A percentile compares a stretch with the other conserved stretches of the same genome.
Conservation (phyloP, 2,797 vertebrate genomes). For the Dermochelys coriacea region DNA sequence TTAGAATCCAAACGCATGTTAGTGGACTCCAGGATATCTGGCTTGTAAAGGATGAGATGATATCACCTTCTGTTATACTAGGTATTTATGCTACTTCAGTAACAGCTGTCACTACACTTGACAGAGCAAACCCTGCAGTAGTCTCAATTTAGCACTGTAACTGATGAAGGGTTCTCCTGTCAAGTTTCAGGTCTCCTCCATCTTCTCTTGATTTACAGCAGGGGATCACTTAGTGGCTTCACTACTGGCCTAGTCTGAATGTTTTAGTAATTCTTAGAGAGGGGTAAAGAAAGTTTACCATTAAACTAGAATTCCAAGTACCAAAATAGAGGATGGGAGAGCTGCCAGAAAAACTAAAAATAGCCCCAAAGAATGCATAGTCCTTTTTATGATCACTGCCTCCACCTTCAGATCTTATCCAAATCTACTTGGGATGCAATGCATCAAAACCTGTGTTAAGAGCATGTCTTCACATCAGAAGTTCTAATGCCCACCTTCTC, state of each 20-base stretch:
- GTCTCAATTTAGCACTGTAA: conserved; percentile 11
- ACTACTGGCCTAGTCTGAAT: neutral
- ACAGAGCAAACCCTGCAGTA: neutral
- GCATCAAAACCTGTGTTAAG: neutral
- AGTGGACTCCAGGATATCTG: neutral
- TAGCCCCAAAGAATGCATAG: neutral
- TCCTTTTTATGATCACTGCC: neutral
- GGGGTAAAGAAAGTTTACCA: neutral
- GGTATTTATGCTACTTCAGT: neutral
- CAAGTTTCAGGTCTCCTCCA: conserved; percentile 1
- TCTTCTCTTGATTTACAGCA: conserved; percentile 37
- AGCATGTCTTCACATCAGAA: neutral
- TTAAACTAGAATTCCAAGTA: neutral
- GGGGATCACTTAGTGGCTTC: neutral
- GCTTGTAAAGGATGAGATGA: neutral
- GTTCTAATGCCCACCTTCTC: neutral
- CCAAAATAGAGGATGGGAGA: neutral
- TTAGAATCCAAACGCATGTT: neutral
- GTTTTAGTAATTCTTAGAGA: neutral
- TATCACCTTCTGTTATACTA: neutral
- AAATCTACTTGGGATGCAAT: neutral
- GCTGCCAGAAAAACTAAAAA: neutral
- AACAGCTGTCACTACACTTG: neutral
- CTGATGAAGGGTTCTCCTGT: conserved; percentile 3
- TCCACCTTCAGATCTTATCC: neutral